These are phyloP conservation scores for Sympetrum striolatum DNA, from an alignment of 2,888 invertebrate species.

Conservation along the genomic window DNA sequence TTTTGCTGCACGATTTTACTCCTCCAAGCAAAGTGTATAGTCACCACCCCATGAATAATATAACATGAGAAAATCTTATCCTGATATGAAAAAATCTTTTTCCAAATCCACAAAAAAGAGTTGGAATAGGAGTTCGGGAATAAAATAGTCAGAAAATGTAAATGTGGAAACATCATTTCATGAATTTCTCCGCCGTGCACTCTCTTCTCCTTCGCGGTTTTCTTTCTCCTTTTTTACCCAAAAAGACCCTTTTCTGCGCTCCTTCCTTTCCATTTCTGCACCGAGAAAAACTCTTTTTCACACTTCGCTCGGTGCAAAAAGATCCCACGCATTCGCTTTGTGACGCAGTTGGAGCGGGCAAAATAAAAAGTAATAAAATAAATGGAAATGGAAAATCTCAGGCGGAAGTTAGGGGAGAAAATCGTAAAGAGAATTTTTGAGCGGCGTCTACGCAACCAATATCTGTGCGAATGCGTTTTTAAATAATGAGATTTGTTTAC, in stretches of 20 bases:
- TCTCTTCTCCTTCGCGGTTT: not conserved
- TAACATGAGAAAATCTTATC: no score
- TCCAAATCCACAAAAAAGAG: no score
- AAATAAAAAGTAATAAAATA: not conserved
- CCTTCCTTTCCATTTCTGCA: not conserved
- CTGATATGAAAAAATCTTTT: no score
- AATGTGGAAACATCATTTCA: not conserved
- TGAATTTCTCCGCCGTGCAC: not conserved
- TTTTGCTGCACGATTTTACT: no score
- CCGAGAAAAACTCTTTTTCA: not conserved
- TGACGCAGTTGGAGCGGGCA: not conserved
- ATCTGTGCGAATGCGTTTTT: not conserved
- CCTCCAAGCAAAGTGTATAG: no score
- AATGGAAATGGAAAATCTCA: not conserved
- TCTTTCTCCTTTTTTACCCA: not conserved
- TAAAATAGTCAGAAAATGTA: not conserved
- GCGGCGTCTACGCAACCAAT: not conserved
- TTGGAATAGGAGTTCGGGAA: no score
- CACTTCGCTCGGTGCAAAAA: not conserved
- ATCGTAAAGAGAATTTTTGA: not conserved
- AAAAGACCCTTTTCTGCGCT: not conserved
- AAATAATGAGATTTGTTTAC: not conserved
- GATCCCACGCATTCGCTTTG: not conserved
- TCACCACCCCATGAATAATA: no score
- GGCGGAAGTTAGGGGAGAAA: not conserved